Base-by-base conservation (phyloP, 1,140 invertebrate species). In the Apis mellifera region DNA sequence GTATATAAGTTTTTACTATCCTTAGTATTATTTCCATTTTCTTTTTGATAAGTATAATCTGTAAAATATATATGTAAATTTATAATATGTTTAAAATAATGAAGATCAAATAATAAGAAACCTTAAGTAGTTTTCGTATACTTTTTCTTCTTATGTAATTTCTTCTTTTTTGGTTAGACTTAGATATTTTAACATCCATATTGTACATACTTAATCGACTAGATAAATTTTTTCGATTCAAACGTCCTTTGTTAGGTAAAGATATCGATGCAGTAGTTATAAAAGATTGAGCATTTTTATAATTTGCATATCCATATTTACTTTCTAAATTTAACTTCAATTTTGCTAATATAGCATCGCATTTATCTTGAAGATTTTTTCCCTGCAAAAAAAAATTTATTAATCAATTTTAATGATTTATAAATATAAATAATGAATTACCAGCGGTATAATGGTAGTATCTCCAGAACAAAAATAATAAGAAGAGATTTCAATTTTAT, bases 401-500 rank as follows among this genome's bases (percentile, higher is more conserved):
- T 62, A 75, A 54, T 65, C 42, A 48, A n/a, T 32, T 23, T 57
- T 50, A 19, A 42, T 17, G 7, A 66, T 50, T 23, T 48, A 17
- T 17, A 77, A 76, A 73, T 57, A 83, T 62, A 4, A 52, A 21
- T n/a, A 11, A 69, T 69, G 62, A 71, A 79, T 91, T 90, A 93
- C 92, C 90, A 91, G 71, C 11, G 82, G 83, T 17, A 88, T 69
- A 13, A 88, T 78, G 76, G 87, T 86, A 5, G 84, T 72, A 82
- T 94, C 92, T n/a, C 92, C 92, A 5, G 91, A 91, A 68, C 89
- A 93, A 77, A 91, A 90, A 78, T 89, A 90, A 54, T 93, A 90
- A 21, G 81, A 84, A 13, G 87, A 90, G 15, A 94, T 74, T 60
- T 93, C 89, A 52, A 94, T 78, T 69, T 91, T 91, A 11, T 82